Evolutionary conservation across 2,888 invertebrate genomes (phyloP), one percentile per base, ranked within the genome.

Genomic region (Scaeva pyrastri): DNA sequence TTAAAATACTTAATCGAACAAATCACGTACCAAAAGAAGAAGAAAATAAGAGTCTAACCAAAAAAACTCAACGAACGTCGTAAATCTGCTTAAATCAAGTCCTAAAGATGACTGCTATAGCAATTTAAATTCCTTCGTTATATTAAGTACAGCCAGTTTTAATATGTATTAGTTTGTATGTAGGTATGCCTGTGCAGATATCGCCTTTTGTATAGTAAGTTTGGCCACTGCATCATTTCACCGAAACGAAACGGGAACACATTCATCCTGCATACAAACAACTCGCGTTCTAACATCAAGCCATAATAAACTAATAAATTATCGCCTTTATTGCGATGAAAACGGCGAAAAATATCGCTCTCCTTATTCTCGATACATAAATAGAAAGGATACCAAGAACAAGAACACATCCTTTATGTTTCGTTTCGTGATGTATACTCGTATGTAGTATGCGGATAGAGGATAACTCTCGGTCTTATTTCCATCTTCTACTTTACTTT

Each of bases 321-420:
- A 86, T 82, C 86, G 82, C 86, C 82, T 86, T 86, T 86, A 86
- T 82, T 82, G 86, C 82, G 82, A 82, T 86, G 86, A 86, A 86
- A 86, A 82, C 78, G 64, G 77, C 82, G 86, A 78, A 82, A 81
- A 86, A 82, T 82, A 86, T 78, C 64, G 82, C 68, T 71, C 71
- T 60, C 41, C 66, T 50, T 62, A 31, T 31, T 31, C 72, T 68
- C 75, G 55, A 58, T 71, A 66, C 50, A 60, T 52, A 52, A 50
- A 68, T 16, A 68, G 16, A 43, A 68, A 78, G 73, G 78, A 83
- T 78, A 78, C 31, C 31, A 31, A 31, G 31, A n/a, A n/a, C 8
- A 31, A 8, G 31, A 7, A 31, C 58, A 56, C 60, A 50, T 52
- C 36, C 56, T 55, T 36, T 41, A 16, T 41, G 21, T 11, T 2